Conservation (phyloP, 2,113 vertebrate genomes). For the Cnemophilus loriae region DNA sequence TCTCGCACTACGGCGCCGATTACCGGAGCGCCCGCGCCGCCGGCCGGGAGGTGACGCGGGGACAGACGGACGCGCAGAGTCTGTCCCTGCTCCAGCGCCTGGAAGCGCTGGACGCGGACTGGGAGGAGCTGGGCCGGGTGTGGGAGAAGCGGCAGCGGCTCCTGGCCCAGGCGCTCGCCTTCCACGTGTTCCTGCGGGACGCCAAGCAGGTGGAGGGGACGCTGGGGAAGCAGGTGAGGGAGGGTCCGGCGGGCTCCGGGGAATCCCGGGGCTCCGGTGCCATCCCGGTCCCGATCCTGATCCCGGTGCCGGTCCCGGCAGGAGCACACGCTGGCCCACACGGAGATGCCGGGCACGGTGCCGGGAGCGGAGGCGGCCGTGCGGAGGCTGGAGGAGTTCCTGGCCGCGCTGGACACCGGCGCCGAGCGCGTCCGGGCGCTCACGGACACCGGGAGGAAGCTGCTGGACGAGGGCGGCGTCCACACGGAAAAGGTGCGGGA, state of each 20-base stretch:
- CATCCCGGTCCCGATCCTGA: fast-evolving
- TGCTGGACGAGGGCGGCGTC: conserved; percentile 81
- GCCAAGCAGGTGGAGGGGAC: conserved; percentile 89
- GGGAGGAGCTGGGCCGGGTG: conserved; percentile 89
- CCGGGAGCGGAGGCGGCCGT: conserved; percentile 87
- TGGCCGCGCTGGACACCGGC: conserved; percentile 90
- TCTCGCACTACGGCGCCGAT: conserved; percentile 87
- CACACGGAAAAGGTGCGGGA: conserved; percentile 89
- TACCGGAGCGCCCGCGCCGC: conserved; percentile 83
- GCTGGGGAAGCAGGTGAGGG: conserved; percentile 90
- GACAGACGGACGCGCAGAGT: conserved; percentile 86
- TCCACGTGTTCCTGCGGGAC: conserved; percentile 90
- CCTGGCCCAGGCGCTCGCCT: conserved; percentile 85
- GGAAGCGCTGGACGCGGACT: conserved; percentile 88
- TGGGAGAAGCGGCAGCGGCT: conserved; percentile 91
- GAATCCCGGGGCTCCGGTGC: not conserved
- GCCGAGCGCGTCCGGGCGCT: conserved; percentile 87
- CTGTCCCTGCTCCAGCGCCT: conserved; percentile 88
- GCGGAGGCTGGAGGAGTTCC: conserved; percentile 90
- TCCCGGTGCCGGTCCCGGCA: not conserved
- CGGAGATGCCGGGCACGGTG: conserved; percentile 88
- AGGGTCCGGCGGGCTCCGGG: fast-evolving
- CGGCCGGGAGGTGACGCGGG: conserved; percentile 86
- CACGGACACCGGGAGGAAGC: conserved; percentile 82
- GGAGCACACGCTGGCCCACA: conserved; percentile 91